Base-by-base conservation (phyloP, 2,113 vertebrate species). In the Nasalis larvatus region DNA sequence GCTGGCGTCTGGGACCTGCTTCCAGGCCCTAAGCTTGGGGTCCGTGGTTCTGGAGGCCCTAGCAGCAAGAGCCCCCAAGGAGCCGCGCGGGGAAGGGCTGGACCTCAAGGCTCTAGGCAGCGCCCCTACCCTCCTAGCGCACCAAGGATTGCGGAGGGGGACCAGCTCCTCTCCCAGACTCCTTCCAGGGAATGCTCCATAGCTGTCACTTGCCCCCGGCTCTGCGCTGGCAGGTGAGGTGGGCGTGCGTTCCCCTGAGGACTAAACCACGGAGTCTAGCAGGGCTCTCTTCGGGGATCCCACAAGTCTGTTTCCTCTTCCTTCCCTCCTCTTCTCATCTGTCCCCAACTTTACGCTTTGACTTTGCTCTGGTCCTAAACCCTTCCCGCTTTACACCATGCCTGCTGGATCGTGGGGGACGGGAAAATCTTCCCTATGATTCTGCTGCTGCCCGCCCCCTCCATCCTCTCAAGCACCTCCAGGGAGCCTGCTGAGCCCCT, bases 221-320 rank as follows among this genome's bases (percentile, higher is more conserved):
- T 96, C 85, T 84, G 66, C 81, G 88, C 20, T 49, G n/a, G 87
- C 81, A 81, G 86, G 69, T 45, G 21, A 74, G 23, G 8, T 11
- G 20, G 45, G 45, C 27, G 0, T 0, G 12, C 9, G 14, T 40
- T 4, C 12, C 30, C 0, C 74, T 45, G 58, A n/a, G 9, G 58
- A 27, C 27, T 42, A 54, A 45, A 25, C 12, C 37, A 6, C 47
- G 3, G 52, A 42, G 47, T 80, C 40, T 17, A n/a, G 23, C 3
- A 21, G 60, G 21, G 49, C 40, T 12, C 45, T 66, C 12, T 12
- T 47, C 3, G 27, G 81, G 2, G 11, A 25, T 69, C 30, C 54
- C 16, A n/a, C 0, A 0, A 17, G 1, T 37, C 10, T 3, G 13
- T 27, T 66, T 37, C 32, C 45, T 86, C 42, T 92, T 35, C 32